Evolutionary conservation across 2,797 vertebrate species (phyloP).

Genomic region (Pseudotriccus pelzelni): DNA sequence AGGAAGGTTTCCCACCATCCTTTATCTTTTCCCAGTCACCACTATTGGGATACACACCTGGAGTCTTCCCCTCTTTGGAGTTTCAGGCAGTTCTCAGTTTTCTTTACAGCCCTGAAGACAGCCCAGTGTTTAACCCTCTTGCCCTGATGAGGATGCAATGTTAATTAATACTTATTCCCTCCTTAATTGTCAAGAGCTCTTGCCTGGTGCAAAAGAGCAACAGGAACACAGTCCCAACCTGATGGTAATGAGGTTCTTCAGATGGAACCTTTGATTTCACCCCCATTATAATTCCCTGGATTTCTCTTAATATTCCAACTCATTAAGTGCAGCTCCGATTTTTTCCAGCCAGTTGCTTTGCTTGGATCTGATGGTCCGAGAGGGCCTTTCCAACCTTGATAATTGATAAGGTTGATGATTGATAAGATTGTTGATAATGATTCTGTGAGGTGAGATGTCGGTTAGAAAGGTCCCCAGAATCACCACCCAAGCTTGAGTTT

Average conservation of each 20-base stretch:
- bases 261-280: background rate
- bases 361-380: background rate
- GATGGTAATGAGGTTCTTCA: background rate
- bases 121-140: background rate
- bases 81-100: background rate
- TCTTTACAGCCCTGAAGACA: background rate
- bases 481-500: background rate
- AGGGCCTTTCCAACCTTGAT: background rate
- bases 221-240: background rate
- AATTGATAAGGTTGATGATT: too few species aligned
- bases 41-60: background rate
- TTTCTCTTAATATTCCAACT: conserved; percentile 4
- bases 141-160: background rate
- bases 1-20: background rate
- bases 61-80: background rate
- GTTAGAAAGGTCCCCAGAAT: background rate
- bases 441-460: background rate
- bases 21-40: background rate
- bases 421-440: background rate
- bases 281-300: background rate
- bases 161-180: conserved; percentile 18
- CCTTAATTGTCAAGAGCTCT: conserved; percentile 10
- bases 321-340: background rate
- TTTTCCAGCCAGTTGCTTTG: conserved; percentile 5
- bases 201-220: background rate